Evolutionary conservation across 2,113 vertebrate genomes (phyloP).

Genomic region (Xyrauchen texanus): DNA sequence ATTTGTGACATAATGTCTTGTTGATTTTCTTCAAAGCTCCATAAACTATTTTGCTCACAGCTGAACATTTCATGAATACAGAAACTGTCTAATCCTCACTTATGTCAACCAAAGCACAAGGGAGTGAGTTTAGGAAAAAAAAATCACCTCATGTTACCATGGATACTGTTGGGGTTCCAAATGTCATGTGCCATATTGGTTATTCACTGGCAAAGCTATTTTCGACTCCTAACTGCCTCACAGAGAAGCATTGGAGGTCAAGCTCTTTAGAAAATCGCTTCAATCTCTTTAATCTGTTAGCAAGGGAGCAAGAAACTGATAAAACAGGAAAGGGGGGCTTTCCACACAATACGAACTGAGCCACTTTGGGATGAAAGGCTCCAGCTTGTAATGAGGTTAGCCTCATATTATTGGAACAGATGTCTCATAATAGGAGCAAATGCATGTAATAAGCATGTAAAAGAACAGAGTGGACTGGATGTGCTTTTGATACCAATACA

Average conservation of each 20-base stretch:
- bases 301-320: background rate
- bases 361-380: background rate
- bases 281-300: background rate
- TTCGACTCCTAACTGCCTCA: background rate
- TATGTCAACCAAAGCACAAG: slow-evolving; percentile 47
- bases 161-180: slow-evolving; percentile 6
- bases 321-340: slow-evolving; percentile 13
- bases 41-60: background rate
- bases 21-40: background rate
- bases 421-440: too few relatives aligned
- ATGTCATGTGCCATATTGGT: background rate
- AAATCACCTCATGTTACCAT: slow-evolving; percentile 48
- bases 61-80: slow-evolving; percentile 32
- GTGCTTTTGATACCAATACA: too few relatives aligned
- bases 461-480: too few relatives aligned
- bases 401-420: too few relatives aligned
- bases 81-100: slow-evolving; percentile 34
- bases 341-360: background rate
- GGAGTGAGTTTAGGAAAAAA: slow-evolving; percentile 21
- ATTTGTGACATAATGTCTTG: slow-evolving; percentile 46
- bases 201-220: background rate
- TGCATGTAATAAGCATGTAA: too few relatives aligned
- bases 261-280: background rate
- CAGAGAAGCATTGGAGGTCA: too few relatives aligned
- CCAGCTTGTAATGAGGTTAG: too few relatives aligned